A percentile compares a stretch with the other conserved stretches of the same genome.
Conservation (phyloP, 2,113 vertebrate genomes). For the Melozone crissalis region DNA sequence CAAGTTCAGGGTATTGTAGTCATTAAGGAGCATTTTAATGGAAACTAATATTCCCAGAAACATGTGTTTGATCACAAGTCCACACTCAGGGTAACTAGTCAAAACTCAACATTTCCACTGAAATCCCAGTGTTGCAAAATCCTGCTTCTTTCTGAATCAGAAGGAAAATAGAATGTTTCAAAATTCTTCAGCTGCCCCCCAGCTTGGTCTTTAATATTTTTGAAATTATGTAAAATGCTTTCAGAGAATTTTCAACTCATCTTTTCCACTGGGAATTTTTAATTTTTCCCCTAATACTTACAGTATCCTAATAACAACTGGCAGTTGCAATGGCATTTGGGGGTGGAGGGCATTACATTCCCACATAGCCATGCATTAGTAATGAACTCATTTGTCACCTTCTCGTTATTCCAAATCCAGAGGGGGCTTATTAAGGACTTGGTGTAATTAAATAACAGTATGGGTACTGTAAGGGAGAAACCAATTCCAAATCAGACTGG, state of each 20-base stretch:
- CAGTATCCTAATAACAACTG: neutral
- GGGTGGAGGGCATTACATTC: accelerated
- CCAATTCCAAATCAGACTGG: neutral
- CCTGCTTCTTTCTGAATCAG: neutral
- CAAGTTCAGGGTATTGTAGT: neutral
- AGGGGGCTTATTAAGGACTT: neutral
- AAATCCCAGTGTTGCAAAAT: constrained; percentile 40
- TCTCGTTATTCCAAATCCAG: neutral
- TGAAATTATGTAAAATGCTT: neutral
- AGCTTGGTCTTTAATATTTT: neutral
- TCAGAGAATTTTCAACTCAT: neutral
- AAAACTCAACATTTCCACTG: constrained; percentile 23
- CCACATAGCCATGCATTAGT: neutral
- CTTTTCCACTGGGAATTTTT: neutral
- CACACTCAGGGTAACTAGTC: neutral
- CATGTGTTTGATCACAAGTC: neutral
- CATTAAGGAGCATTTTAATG: neutral
- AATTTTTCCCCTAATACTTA: neutral
- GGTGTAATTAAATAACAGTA: neutral
- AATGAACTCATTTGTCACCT: neutral
- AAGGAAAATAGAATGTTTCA: neutral
- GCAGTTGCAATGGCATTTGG: neutral
- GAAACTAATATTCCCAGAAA: neutral
- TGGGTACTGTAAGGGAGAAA: neutral
- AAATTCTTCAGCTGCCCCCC: neutral